Conservation (phyloP, 30 jellyfish, hydroid and myxozoan genomes). For the Hydractinia echinata region DNA sequence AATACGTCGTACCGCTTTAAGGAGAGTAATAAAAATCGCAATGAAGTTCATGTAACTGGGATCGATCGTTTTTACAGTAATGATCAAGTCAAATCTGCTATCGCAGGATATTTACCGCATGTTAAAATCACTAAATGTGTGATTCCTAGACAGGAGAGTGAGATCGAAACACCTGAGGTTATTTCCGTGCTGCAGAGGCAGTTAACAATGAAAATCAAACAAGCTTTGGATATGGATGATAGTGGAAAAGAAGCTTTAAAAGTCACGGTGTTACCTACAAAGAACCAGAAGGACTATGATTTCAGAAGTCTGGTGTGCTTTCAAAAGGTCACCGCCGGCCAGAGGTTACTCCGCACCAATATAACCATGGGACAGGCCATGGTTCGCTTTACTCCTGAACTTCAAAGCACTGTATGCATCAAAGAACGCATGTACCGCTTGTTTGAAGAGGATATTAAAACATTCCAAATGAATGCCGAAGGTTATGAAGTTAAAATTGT, state of each 20-base stretch:
- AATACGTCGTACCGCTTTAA: neutral
- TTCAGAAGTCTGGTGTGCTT: neutral
- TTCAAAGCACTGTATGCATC: neutral
- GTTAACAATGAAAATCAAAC: neutral
- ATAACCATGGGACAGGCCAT: conserved; percentile 1
- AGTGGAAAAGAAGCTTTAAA: neutral
- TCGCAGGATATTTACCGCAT: conserved; percentile 19
- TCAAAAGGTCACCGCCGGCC: neutral
- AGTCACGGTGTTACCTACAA: neutral
- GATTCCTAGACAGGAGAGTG: conserved; percentile 1
- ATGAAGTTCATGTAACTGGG: neutral
- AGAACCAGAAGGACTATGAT: neutral
- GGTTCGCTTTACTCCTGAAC: conserved; percentile 13
- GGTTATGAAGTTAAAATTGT: neutral
- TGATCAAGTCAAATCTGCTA: conserved; percentile 20
- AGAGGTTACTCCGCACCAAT: neutral
- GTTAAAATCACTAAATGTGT: neutral
- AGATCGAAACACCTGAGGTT: neutral
- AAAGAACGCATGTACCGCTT: neutral
- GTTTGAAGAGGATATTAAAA: neutral
- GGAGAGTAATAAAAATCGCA: conserved; percentile 10
- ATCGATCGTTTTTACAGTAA: neutral
- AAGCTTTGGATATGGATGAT: neutral
- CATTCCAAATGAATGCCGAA: neutral
- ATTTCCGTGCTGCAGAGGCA: conserved; percentile 4